Evolutionary conservation across 1,140 invertebrate genomes (phyloP).

Genomic region (Drosophila mayri): DNA sequence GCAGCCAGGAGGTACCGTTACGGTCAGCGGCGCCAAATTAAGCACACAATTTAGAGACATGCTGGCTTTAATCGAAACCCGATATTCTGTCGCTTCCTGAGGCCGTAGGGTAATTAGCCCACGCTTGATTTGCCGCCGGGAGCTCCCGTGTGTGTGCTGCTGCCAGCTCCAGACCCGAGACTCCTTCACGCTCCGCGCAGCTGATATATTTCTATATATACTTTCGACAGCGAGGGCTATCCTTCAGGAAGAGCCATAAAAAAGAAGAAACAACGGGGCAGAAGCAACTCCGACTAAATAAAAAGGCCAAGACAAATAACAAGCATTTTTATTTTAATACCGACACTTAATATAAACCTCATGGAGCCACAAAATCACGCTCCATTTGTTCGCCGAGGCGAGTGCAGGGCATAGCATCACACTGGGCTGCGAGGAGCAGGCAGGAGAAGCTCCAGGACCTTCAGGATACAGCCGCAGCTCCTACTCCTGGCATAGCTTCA

Average conservation of each 20-base stretch:
- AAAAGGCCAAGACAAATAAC: slow-evolving; percentile 80
- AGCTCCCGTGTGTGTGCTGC: slow-evolving; percentile 38
- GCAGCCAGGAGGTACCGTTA: slow-evolving; percentile 57
- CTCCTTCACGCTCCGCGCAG: slow-evolving; percentile 10
- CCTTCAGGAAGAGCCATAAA: slow-evolving; percentile 55
- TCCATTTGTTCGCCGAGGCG: slow-evolving; percentile 71
- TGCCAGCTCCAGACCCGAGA: background rate
- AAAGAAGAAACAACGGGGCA: slow-evolving; percentile 30
- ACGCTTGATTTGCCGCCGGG: slow-evolving; percentile 72
- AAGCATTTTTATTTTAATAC: slow-evolving; percentile 82
- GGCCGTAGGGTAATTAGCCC: slow-evolving; percentile 64
- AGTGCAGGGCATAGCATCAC: slow-evolving; percentile 35
- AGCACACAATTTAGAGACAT: slow-evolving; percentile 64
- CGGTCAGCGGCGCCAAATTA: slow-evolving; percentile 65
- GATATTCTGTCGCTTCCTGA: slow-evolving; percentile 78
- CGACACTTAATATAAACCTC: slow-evolving; percentile 81
- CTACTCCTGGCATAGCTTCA: background rate
- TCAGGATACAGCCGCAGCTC: slow-evolving; percentile 7
- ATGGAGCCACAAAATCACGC: slow-evolving; percentile 83
- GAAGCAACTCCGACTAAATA: slow-evolving; percentile 62
- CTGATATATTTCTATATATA: slow-evolving; percentile 20
- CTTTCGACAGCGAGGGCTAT: slow-evolving; percentile 5
- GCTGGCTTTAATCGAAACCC: slow-evolving; percentile 69
- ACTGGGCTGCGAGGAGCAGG: slow-evolving; percentile 17
- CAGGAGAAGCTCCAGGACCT: slow-evolving; percentile 10